Conservation (phyloP, 2,888 invertebrate species). For the Acleris laterana region DNA sequence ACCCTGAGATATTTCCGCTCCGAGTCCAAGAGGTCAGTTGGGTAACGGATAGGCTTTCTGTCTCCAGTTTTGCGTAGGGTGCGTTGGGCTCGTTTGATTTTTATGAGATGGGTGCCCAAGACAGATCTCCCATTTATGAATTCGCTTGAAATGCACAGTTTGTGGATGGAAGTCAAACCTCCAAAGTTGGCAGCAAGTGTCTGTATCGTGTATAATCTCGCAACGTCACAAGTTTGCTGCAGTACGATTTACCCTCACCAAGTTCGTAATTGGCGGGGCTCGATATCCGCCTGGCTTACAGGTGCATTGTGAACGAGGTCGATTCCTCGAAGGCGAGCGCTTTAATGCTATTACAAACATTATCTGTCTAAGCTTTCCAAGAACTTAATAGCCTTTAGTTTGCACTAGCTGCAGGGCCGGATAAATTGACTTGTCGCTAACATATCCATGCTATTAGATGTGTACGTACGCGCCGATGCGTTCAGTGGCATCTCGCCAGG, state of each 20-base stretch:
- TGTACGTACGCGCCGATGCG: not conserved
- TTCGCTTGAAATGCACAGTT: too few relatives aligned
- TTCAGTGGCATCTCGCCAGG: conserved; percentile 10
- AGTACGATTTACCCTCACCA: conserved; percentile 1
- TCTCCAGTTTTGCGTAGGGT: too few relatives aligned
- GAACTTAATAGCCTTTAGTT: not conserved
- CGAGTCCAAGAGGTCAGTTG: too few relatives aligned
- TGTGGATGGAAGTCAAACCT: too few relatives aligned
- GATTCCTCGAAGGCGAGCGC: conserved; percentile 19
- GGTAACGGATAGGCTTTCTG: too few relatives aligned
- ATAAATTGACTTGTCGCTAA: not conserved
- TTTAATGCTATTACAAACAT: conserved; percentile 30
- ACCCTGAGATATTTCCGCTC: too few relatives aligned
- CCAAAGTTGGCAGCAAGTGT: not conserved
- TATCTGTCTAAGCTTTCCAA: conserved; percentile 8
- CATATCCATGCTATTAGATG: not conserved
- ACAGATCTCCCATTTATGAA: too few relatives aligned
- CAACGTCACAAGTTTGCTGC: not conserved
- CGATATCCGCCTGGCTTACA: conserved; percentile 16
- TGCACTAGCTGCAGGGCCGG: not conserved
- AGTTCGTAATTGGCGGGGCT: conserved; percentile 5
- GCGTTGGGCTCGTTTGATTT: too few relatives aligned
- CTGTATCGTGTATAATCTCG: not conserved
- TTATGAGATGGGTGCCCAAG: too few relatives aligned
- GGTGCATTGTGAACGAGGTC: conserved; percentile 23